Evolutionary conservation across 2,797 vertebrate species (phyloP), one percentile per base, ranked within the genome.

Genomic region (Chaunax sp.): DNA sequence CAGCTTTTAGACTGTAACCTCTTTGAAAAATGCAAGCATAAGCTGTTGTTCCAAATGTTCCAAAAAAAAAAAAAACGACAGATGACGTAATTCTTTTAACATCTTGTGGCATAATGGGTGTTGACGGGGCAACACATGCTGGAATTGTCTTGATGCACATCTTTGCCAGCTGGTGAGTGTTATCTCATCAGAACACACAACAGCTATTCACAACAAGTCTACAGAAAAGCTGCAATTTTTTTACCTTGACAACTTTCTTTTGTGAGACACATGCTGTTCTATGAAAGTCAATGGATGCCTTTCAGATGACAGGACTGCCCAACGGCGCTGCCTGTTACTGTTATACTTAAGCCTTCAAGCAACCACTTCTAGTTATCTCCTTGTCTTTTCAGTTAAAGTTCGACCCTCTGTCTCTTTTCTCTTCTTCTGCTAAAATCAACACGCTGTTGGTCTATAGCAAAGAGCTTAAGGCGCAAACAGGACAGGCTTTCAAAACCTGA

Each of bases 401-500:
- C 11, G 13, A 22, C 22, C 59, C 46, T 52, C 52, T 18, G n/a
- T 13, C 19, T 62, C 25, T 33, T 44, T 47, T 15, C 20, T 58
- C 45, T 23, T 44, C 12, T 16, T 47, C 25, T 58, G 14, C 37
- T 60, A 1, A 26, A 26, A 19, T 52, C 19, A 25, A 28, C 43
- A 49, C 3, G n/a, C n/a, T n/a, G n/a, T n/a, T n/a, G n/a, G n/a
- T n/a, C n/a, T n/a, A n/a, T n/a, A n/a, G n/a, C n/a, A n/a, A n/a
- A n/a, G n/a, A n/a, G n/a, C n/a, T n/a, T n/a, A n/a, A n/a, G n/a
- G n/a, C n/a, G n/a, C n/a, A 12, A 57, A 61, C 38, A 38, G 13
- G 46, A 4, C 28, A 18, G 7, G 16, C 43, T 75, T 50, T 69
- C 11, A 5, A 18, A 60, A 68, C 58, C 52, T 70, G 38, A n/a